Conservation (phyloP, 2,797 vertebrate genomes). For the Pelodytes ibericus region DNA sequence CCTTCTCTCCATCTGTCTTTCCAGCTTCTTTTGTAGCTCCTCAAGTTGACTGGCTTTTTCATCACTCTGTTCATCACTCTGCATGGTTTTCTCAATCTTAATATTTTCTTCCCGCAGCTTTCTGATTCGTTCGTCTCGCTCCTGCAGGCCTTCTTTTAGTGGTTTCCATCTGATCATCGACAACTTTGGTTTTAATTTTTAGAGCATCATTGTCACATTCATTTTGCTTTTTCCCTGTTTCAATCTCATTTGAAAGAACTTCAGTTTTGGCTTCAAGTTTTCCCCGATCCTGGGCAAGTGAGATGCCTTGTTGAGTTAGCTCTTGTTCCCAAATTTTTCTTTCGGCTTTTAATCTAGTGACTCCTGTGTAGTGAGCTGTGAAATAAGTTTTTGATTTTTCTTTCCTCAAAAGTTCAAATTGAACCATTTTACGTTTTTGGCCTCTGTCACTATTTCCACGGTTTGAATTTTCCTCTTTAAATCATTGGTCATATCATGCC, state of each 20-base stretch:
- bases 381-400: conserved; percentile 87
- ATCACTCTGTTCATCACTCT: conserved; percentile 76
- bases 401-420: conserved; percentile 88
- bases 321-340: conserved; percentile 96
- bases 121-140: conserved; percentile 84
- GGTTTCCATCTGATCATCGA: conserved; percentile 94
- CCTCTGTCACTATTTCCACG: conserved; percentile 82
- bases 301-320: conserved; percentile 90
- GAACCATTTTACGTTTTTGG: conserved; percentile 80
- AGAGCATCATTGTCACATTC: conserved; percentile 81
- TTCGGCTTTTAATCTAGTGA: conserved; percentile 92
- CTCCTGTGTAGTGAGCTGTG: conserved; percentile 91
- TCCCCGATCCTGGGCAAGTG: conserved; percentile 87
- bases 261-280: conserved; percentile 91
- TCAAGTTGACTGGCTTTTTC: conserved; percentile 75
- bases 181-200: conserved; percentile 90
- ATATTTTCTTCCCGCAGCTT: conserved; percentile 75
- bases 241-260: conserved; percentile 80
- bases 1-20: conserved; percentile 83
- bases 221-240: conserved; percentile 82
- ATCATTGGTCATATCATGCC: conserved; percentile 79
- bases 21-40: conserved; percentile 77
- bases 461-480: conserved; percentile 83
- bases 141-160: conserved; percentile 88
- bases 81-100: conserved; percentile 74